Percentiles rank a stretch among this genome's conserved stretches.
These are phyloP conservation scores for Hormaphis cornu DNA, from an alignment of 1,140 invertebrate species.

Conservation along the genomic window DNA sequence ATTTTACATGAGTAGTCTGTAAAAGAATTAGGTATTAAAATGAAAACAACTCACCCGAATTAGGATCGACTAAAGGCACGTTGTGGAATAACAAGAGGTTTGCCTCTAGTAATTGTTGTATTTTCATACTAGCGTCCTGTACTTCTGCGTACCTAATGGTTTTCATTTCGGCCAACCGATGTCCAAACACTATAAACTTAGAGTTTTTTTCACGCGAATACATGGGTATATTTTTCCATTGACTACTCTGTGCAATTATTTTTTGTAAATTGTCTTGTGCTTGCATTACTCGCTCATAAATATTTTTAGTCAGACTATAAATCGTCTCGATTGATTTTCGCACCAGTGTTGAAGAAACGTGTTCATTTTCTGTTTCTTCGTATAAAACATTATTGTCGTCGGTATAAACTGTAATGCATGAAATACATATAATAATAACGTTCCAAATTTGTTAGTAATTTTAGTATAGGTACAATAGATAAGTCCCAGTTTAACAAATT, in stretches of 20 bases:
- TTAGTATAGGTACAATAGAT: no score
- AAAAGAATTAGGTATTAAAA: not conserved
- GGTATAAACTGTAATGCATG: not conserved
- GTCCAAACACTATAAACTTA: not conserved
- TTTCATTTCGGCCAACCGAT: not conserved
- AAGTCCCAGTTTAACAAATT: no score
- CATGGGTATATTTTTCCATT: slow-evolving; percentile 14
- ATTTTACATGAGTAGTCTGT: not conserved
- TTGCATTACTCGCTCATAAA: slow-evolving; percentile 12
- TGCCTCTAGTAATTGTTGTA: slow-evolving; percentile 51
- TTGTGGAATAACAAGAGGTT: slow-evolving; percentile 56
- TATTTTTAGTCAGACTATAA: slow-evolving; percentile 1
- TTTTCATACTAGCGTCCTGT: slow-evolving; percentile 46
- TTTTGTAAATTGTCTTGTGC: not conserved
- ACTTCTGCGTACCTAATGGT: slow-evolving; percentile 49
- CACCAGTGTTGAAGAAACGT: not conserved
- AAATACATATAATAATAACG: no score
- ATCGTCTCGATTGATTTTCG: slow-evolving; percentile 14
- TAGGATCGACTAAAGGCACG: slow-evolving; percentile 41
- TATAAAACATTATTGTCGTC: not conserved
- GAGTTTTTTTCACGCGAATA: slow-evolving; percentile 6
- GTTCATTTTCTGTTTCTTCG: not conserved
- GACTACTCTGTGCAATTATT: slow-evolving; percentile 12
- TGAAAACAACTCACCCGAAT: not conserved
- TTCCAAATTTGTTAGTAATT: no score